Percentiles rank a stretch among this genome's conserved stretches.
Evolutionary conservation across 2,113 vertebrate genomes (phyloP).

Genomic region (Marmota flaviventris): DNA sequence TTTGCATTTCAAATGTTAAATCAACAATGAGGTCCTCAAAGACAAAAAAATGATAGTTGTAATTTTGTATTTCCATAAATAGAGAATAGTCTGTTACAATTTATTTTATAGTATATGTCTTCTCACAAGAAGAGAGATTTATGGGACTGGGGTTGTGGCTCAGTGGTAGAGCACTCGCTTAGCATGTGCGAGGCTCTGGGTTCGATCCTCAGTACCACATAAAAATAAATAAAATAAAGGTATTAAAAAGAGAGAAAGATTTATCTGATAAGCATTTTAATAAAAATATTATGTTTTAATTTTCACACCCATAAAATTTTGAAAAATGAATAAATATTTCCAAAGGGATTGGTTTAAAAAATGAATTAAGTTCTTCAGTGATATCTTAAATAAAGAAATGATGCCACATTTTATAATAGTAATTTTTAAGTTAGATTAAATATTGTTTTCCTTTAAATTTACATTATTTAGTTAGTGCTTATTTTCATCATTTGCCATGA

Average conservation of each 20-base stretch:
- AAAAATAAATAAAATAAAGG: too few species aligned
- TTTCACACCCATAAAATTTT: neutral
- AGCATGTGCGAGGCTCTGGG: too few species aligned
- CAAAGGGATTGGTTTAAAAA: neutral
- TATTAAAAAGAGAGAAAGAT: neutral
- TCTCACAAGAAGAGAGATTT: neutral
- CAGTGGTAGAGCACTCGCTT: too few species aligned
- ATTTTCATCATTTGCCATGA: neutral
- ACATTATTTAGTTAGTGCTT: neutral
- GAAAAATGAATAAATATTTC: neutral
- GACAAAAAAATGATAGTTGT: conserved; percentile 5
- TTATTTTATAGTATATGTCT: conserved; percentile 28
- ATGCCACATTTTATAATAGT: neutral
- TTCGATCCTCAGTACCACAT: too few species aligned
- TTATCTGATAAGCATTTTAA: conserved; percentile 39
- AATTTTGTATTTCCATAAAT: neutral
- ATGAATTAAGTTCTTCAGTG: neutral
- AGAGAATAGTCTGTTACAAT: neutral
- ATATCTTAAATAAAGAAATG: neutral
- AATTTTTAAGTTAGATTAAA: conserved; percentile 36
- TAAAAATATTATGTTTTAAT: conserved; percentile 41
- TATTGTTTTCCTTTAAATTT: conserved; percentile 1
- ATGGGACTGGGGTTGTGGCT: neutral
- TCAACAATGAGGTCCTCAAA: neutral
- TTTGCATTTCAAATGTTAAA: neutral